Base-by-base conservation (phyloP, 2,888 invertebrate species). In the Diloba caeruleocephala region DNA sequence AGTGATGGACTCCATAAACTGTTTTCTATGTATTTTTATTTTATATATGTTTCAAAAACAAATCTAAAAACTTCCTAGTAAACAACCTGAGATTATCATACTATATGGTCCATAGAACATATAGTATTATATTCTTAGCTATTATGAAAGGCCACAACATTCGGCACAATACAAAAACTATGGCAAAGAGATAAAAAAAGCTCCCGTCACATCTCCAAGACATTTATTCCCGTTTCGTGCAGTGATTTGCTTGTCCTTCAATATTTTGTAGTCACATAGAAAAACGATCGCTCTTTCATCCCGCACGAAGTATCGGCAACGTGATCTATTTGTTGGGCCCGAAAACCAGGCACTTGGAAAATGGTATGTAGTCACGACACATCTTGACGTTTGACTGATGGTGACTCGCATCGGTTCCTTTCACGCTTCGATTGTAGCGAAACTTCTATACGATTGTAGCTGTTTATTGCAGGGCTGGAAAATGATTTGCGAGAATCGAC, bases 321-420 rank as follows among this genome's bases (percentile, higher is more conserved):
- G 82, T 80, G 84, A 85, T 87, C 84, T 84, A 85, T 88, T 85
- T 87, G 85, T 83, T 82, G 84, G 71, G 79, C 77, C 76, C 79
- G 62, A 78, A 79, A 80, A 74, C 76, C 85, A 77, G 81, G 81
- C 87, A 86, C 82, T 86, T 83, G 87, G 82, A 84, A 88, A 86
- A 88, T 86, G 84, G 83, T 82, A 81, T 80, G 78, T 76, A 83
- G 80, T 86, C 87, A 84, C 85, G 86, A 78, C 79, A 82, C 75
- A 81, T 76, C 81, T 76, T 84, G 88, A 87, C 87, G 78, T 87
- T 85, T 87, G 87, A 89, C 83, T 85, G 86, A 87, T 88, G 84
- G 79, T 74, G 75, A 77, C 65, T 72, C 79, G 68, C 71, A 60
- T 72, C 61, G 51, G 59, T 57, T 71, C 71, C 65, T 77, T 77